Percentiles rank a stretch among this genome's conserved stretches.
Evolutionary conservation across 2,888 invertebrate species (phyloP).

Genomic region (Elysia crispata): DNA sequence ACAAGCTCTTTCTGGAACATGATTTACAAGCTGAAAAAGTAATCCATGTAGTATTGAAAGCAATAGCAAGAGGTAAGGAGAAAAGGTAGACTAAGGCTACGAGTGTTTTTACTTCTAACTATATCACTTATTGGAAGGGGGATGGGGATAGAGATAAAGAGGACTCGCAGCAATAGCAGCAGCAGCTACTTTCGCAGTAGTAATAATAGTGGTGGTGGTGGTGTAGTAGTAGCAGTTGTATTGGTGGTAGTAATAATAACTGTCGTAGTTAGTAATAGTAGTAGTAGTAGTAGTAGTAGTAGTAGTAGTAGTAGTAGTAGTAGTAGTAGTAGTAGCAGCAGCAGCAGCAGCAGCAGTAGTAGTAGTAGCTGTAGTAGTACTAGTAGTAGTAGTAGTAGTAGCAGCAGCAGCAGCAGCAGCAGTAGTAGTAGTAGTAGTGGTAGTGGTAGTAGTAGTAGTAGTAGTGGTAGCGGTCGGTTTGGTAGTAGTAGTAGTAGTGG

Average conservation of each 20-base stretch:
- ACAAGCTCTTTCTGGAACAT: too few species aligned
- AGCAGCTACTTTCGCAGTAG: conserved; percentile 42
- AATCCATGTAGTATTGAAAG: too few species aligned
- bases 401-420: neutral
- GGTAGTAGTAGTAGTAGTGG: conserved; percentile 41
- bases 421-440: neutral
- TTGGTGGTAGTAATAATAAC: too few species aligned
- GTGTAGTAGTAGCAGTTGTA: too few species aligned
- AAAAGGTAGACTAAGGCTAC: too few species aligned
- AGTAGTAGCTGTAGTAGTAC: conserved; percentile 9
- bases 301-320: conserved; percentile 42
- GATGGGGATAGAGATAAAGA: too few species aligned
- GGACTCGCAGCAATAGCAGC: conserved; percentile 39
- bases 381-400: conserved; percentile 15
- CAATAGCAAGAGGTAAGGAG: too few species aligned
- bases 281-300: conserved; percentile 48
- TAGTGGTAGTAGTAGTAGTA: neutral
- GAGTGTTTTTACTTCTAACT: too few species aligned
- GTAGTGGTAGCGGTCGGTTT: neutral
- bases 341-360: neutral
- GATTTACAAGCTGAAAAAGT: too few species aligned
- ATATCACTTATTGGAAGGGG: too few species aligned
- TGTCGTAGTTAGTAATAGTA: too few species aligned
- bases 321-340: conserved; percentile 5
- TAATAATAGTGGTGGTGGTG: too few species aligned